Evolutionary conservation across 1,140 invertebrate genomes (phyloP).

Genomic region (Cydia fagiglandana): DNA sequence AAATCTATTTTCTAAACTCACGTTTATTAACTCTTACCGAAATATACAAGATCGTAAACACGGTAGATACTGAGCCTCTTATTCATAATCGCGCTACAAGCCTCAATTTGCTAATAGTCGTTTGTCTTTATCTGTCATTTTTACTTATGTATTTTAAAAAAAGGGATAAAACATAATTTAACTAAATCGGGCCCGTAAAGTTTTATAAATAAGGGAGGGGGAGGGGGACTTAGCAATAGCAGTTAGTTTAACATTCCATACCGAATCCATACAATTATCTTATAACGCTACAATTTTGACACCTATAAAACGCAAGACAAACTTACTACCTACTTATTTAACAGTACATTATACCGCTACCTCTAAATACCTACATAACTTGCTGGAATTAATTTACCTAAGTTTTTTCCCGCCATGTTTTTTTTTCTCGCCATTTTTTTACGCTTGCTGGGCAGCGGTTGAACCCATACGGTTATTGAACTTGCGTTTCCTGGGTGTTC

Average conservation of each 20-base stretch:
- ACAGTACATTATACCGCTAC: slow-evolving; percentile 22
- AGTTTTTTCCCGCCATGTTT: slow-evolving; percentile 28
- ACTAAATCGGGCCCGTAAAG: too few species aligned
- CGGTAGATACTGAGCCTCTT: too few species aligned
- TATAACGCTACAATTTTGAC: slow-evolving; percentile 46
- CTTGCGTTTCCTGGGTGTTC: slow-evolving; percentile 37
- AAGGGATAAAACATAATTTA: too few species aligned
- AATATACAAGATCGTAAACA: background rate
- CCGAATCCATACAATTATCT: slow-evolving; percentile 49
- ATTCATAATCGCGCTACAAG: too few species aligned
- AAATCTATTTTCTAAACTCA: too few species aligned
- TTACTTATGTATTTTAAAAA: too few species aligned
- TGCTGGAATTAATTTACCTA: slow-evolving; percentile 22
- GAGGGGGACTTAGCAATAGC: slow-evolving; percentile 10
- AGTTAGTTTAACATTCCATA: slow-evolving; percentile 33
- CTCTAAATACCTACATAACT: slow-evolving; percentile 23
- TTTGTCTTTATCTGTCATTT: too few species aligned
- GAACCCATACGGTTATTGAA: slow-evolving; percentile 36
- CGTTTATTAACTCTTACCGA: too few species aligned
- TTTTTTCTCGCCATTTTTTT: slow-evolving; percentile 33
- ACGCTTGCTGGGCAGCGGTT: slow-evolving; percentile 35
- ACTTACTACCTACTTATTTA: slow-evolving; percentile 24
- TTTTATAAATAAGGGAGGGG: too few species aligned
- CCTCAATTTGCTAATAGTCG: too few species aligned
- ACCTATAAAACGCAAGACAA: slow-evolving; percentile 32